These are phyloP conservation scores for Tadarida brasiliensis DNA, from an alignment of 2,797 vertebrate genomes.

Conservation along the genomic window DNA sequence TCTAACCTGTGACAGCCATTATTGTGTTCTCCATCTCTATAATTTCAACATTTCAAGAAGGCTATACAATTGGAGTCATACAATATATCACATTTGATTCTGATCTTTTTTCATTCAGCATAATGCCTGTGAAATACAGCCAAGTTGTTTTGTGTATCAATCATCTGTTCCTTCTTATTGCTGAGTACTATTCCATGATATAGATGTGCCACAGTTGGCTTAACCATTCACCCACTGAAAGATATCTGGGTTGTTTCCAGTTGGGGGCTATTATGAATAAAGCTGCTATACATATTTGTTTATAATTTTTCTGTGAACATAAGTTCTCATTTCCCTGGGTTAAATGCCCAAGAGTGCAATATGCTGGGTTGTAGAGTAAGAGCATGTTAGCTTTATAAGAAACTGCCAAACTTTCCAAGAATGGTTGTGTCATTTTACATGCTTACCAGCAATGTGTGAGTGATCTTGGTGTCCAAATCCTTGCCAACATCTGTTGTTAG, in stretches of 20 bases:
- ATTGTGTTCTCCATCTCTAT: neutral
- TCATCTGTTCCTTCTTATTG: slow-evolving; percentile 17
- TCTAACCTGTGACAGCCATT: neutral
- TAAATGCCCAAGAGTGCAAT: slow-evolving; percentile 22
- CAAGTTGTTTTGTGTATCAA: neutral
- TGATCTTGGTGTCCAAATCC: slow-evolving; percentile 41
- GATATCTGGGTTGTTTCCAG: neutral
- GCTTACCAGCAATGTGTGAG: slow-evolving; percentile 27
- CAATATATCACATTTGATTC: neutral
- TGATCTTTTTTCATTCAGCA: neutral
- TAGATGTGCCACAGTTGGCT: neutral
- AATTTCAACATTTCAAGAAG: slow-evolving; percentile 25
- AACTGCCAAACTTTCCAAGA: slow-evolving; percentile 41
- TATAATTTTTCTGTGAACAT: neutral
- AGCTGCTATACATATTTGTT: slow-evolving; percentile 16
- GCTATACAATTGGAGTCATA: slow-evolving; percentile 20
- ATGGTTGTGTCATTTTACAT: slow-evolving; percentile 20
- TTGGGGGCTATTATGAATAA: neutral
- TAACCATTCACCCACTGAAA: slow-evolving; percentile 30
- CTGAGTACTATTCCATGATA: neutral
- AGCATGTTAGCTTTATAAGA: slow-evolving; percentile 52
- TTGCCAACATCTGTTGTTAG: neutral
- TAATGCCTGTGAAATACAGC: neutral
- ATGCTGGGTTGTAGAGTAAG: neutral
- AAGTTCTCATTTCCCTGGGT: slow-evolving; percentile 53